phyloP scores from a whole-genome alignment of 2,888 invertebrate species.

The Anticlea derivata region DNA sequence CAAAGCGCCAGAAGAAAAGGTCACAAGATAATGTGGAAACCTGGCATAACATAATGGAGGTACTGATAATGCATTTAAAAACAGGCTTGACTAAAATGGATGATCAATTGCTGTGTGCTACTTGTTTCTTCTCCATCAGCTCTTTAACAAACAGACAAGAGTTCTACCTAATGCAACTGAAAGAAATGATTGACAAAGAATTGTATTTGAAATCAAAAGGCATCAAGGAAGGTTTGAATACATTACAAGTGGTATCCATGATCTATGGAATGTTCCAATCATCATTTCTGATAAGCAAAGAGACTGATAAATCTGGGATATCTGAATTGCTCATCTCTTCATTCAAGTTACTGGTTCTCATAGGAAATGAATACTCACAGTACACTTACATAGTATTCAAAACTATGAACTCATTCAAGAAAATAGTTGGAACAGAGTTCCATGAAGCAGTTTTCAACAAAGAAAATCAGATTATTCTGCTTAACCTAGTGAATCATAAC shows the following conservation, averaged over 20 bases:
- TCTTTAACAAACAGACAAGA: constrained; percentile 47
- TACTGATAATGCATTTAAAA: constrained; percentile 61
- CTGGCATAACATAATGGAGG: constrained; percentile 49
- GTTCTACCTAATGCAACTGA: constrained; percentile 49
- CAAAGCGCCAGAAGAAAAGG: constrained; percentile 41
- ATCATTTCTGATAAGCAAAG: constrained; percentile 50
- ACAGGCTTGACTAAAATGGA: constrained; percentile 59
- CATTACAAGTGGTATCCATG: constrained; percentile 54
- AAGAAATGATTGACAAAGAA: constrained; percentile 46
- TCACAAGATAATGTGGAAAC: constrained; percentile 31
- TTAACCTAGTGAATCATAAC: constrained; percentile 82
- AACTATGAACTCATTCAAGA: constrained; percentile 71
- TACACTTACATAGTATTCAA: constrained; percentile 80
- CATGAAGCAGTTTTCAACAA: constrained; percentile 50
- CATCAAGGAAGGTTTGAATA: constrained; percentile 38
- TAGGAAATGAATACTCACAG: constrained; percentile 80
- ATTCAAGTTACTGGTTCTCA: constrained; percentile 54
- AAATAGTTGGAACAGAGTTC: constrained; percentile 60
- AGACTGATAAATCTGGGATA: constrained; percentile 33
- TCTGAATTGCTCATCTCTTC: constrained; percentile 44
- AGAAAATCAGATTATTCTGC: constrained; percentile 63
- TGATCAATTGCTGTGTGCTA: constrained; percentile 70
- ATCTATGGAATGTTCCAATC: constrained; percentile 78
- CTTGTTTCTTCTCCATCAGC: constrained; percentile 66
- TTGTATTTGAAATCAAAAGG: constrained; percentile 35